phyloP scores from a whole-genome alignment of 2,797 vertebrate species.

The Otus scops region DNA sequence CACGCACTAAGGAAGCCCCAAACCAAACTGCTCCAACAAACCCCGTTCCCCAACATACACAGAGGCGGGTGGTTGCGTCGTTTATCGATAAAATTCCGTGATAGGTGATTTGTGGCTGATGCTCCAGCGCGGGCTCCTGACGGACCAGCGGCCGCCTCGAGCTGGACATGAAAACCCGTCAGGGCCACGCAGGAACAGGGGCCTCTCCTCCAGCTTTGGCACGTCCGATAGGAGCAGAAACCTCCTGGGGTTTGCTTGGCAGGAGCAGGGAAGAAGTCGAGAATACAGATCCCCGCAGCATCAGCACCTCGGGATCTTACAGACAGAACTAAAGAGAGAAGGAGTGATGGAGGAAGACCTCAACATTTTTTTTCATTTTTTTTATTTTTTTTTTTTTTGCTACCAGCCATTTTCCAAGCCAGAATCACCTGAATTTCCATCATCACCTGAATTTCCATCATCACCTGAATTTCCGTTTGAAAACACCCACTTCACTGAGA shows the following conservation, averaged over 20 bases:
- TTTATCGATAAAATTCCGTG: too few relatives aligned
- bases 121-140: too few relatives aligned
- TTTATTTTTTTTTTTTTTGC: neutral
- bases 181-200: neutral
- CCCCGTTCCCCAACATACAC: neutral
- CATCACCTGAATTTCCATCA: neutral
- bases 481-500: neutral
- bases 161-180: neutral
- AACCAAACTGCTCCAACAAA: too few relatives aligned
- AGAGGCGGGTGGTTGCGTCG: neutral
- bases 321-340: too few relatives aligned
- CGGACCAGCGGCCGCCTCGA: too few relatives aligned
- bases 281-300: neutral
- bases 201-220: neutral
- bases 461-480: neutral
- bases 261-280: neutral
- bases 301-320: neutral
- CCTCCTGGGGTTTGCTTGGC: neutral
- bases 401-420: neutral
- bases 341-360: neutral
- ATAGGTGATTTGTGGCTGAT: neutral
- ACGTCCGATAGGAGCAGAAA: neutral
- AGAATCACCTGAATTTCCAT: neutral
- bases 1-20: neutral
- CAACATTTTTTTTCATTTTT: too few relatives aligned